Conservation (phyloP, 2,113 vertebrate species). For the Pachyramphus minor region DNA sequence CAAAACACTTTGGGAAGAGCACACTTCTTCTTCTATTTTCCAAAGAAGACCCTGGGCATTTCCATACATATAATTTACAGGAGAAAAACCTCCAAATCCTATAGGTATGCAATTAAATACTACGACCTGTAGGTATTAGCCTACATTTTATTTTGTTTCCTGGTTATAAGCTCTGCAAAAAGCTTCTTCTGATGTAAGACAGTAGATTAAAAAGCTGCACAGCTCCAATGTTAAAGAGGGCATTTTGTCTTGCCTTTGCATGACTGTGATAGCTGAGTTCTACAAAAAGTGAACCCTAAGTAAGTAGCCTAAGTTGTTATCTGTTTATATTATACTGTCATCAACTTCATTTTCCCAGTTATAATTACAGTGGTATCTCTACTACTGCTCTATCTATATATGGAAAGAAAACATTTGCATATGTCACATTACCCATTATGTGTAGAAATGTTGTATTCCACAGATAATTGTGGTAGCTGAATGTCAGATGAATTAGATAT, state of each 20-base stretch:
- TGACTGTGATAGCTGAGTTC: neutral
- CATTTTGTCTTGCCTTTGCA: neutral
- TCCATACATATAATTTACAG: neutral
- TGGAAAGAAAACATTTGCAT: neutral
- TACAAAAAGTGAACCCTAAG: neutral
- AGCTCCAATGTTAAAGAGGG: neutral
- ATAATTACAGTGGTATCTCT: neutral
- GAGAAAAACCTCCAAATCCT: neutral
- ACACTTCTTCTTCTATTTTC: neutral
- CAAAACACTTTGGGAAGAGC: neutral
- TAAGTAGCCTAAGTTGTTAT: neutral
- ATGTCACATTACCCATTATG: neutral
- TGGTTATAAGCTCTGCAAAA: neutral
- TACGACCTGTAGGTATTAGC: neutral
- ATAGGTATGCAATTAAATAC: neutral
- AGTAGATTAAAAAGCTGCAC: neutral
- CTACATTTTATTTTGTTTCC: neutral
- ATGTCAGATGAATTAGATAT: neutral
- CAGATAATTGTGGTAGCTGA: neutral
- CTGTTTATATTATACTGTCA: neutral
- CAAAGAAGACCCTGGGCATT: neutral
- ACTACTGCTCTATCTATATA: neutral
- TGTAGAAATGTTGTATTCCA: neutral
- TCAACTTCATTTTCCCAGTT: neutral
- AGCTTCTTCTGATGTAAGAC: neutral